These are phyloP conservation scores for Drosophila sproati DNA, from an alignment of 1,140 invertebrate genomes.

Conservation along the genomic window DNA sequence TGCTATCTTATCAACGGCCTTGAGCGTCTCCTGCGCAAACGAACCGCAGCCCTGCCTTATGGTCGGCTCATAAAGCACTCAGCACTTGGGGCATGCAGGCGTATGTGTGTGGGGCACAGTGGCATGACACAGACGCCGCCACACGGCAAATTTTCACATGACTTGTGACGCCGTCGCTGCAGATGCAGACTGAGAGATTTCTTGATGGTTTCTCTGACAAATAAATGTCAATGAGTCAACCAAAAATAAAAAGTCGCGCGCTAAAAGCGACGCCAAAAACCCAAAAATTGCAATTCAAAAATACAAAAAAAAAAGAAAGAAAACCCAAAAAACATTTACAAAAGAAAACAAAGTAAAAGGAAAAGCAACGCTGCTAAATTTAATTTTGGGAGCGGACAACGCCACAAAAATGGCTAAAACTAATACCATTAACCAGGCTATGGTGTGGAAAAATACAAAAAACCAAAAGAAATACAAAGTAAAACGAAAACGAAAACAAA, in stretches of 20 bases:
- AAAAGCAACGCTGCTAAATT: slow-evolving; percentile 44
- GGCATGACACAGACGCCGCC: slow-evolving; percentile 32
- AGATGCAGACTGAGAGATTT: slow-evolving; percentile 3
- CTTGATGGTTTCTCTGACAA: background rate
- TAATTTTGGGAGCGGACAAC: slow-evolving; percentile 36
- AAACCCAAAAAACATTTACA: slow-evolving; percentile 21
- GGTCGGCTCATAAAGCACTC: slow-evolving; percentile 32
- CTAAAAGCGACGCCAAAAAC: slow-evolving; percentile 46
- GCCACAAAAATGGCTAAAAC: slow-evolving; percentile 33
- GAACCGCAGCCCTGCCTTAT: slow-evolving; percentile 23
- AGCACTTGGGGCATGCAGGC: background rate
- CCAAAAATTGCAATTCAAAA: slow-evolving; percentile 11
- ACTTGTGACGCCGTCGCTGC: slow-evolving; percentile 24
- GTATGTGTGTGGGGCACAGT: background rate
- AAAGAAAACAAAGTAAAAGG: slow-evolving; percentile 10
- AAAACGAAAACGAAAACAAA: slow-evolving; percentile 11
- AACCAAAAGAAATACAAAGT: slow-evolving; percentile 31
- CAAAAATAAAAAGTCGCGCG: slow-evolving; percentile 32
- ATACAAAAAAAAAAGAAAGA: background rate
- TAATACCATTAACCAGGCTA: slow-evolving; percentile 41
- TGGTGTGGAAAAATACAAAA: slow-evolving; percentile 52
- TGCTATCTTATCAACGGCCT: slow-evolving; percentile 55
- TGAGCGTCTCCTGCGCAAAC: slow-evolving; percentile 46
- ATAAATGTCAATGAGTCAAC: slow-evolving; percentile 61
- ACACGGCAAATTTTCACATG: slow-evolving; percentile 32